Evolutionary conservation across 2,797 vertebrate species (phyloP), one percentile per base, ranked within the genome.

Genomic region (Coluber constrictor): DNA sequence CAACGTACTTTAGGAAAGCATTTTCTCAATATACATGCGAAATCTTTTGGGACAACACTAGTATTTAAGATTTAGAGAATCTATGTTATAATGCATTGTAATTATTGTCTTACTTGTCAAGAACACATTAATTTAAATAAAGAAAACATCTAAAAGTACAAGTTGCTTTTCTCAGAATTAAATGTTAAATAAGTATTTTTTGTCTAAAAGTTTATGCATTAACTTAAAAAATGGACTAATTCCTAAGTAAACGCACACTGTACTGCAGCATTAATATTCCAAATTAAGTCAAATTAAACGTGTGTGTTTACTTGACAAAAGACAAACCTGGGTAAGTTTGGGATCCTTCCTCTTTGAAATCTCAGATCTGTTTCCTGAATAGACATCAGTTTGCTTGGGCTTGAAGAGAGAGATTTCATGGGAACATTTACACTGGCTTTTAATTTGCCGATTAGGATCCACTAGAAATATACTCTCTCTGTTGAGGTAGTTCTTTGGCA

Each of bases 271-370:
- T 55, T 27, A 54, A 13, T 61, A 87, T 63, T 89, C 16, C 56
- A 18, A 5, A 74, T 56, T 86, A 32, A 10, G 7, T 16, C 4
- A 60, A 66, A 66, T n/a, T 66, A 29, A 27, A 29, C 10, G 0
- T 63, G 61, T 63, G 11, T 29, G 61, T n/a, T 27, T n/a, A 16
- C 7, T 83, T 51, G 54, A 92, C 57, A 6, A 43, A 37, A 27
- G 90, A 94, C 94, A 92, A 90, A 93, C 94, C 91, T 93, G 92
- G 59, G n/a, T 51, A 56, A 25, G 11, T 8, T 89, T 74, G 86
- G 15, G 37, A 12, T 90, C 74, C 60, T 59, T 93, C 60, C 59
- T 92, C 74, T 70, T 89, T 61, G 86, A 88, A 92, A 86, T 32
- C 4, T 12, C 61, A 54, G 63, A 7, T 93, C 94, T 90, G 1